phyloP scores from a whole-genome alignment of 2,113 vertebrate genomes.

The Boleophthalmus pectinirostris region DNA sequence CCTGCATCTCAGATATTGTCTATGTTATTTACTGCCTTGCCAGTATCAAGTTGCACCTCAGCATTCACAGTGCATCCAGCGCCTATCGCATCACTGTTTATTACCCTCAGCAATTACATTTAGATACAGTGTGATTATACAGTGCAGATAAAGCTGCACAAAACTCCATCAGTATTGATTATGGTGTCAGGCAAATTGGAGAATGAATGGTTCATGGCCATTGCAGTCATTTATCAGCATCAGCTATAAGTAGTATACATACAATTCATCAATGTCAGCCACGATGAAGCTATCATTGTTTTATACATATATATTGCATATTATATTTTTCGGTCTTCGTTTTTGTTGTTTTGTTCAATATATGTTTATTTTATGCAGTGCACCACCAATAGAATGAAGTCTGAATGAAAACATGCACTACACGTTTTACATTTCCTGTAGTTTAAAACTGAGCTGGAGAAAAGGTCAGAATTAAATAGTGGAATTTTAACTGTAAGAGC shows the following conservation, averaged over 20 bases:
- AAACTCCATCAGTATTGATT: conserved; percentile 43
- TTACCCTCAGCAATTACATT: conserved; percentile 54
- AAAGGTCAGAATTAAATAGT: neutral
- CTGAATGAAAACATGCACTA: neutral
- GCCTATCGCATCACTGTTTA: conserved; percentile 47
- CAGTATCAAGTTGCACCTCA: conserved; percentile 28
- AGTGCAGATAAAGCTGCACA: conserved; percentile 20
- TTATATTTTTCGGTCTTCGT: neutral
- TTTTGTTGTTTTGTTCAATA: neutral
- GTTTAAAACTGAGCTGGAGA: neutral
- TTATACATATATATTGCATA: neutral
- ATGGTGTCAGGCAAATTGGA: conserved; percentile 35
- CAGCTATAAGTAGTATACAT: neutral
- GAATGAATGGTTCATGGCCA: conserved; percentile 38
- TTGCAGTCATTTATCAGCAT: conserved; percentile 49
- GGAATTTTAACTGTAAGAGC: too few species aligned
- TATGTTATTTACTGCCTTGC: conserved; percentile 30
- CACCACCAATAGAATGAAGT: neutral
- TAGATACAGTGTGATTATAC: conserved; percentile 37
- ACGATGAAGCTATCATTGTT: conserved; percentile 9
- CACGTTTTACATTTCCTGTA: too few species aligned
- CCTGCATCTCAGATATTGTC: conserved; percentile 12
- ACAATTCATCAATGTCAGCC: neutral
- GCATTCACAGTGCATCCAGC: conserved; percentile 14
- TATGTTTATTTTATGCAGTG: neutral